Conservation (phyloP, 2,888 invertebrate genomes). For the Trichopoda pennipes region DNA sequence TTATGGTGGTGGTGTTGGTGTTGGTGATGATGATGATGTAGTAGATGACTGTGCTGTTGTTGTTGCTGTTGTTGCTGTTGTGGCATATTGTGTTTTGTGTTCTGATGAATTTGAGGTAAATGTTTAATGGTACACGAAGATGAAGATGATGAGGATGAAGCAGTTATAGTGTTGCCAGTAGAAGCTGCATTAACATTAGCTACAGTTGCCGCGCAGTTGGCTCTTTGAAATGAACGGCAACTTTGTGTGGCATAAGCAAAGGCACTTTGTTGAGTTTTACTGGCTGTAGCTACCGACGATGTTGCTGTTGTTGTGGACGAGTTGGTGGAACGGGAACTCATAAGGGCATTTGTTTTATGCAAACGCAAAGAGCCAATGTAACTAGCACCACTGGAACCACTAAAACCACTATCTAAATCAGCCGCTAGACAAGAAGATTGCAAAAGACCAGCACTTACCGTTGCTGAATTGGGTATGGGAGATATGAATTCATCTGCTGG, state of each 20-base stretch:
- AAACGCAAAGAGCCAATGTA: slow-evolving; percentile 87
- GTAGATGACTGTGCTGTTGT: slow-evolving; percentile 29
- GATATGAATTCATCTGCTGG: slow-evolving; percentile 83
- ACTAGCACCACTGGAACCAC: slow-evolving; percentile 91
- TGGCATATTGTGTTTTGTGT: slow-evolving; percentile 63
- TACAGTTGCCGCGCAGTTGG: slow-evolving; percentile 45
- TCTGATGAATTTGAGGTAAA: slow-evolving; percentile 67
- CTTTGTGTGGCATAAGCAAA: slow-evolving; percentile 76
- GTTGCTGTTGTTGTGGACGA: slow-evolving; percentile 68
- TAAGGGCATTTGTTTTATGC: slow-evolving; percentile 79
- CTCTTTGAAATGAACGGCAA: slow-evolving; percentile 79
- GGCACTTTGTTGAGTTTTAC: slow-evolving; percentile 69
- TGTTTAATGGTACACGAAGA: slow-evolving; percentile 59
- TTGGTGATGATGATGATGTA: slow-evolving; percentile 27
- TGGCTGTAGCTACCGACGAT: slow-evolving; percentile 33
- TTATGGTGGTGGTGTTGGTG: slow-evolving; percentile 46
- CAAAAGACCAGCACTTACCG: slow-evolving; percentile 80
- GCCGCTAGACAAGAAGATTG: slow-evolving; percentile 79
- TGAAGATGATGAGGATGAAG: slow-evolving; percentile 27
- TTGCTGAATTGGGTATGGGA: slow-evolving; percentile 75
- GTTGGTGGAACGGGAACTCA: slow-evolving; percentile 73
- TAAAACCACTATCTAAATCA: slow-evolving; percentile 91
- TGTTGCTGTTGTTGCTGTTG: slow-evolving; percentile 48
- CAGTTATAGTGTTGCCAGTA: slow-evolving; percentile 23
- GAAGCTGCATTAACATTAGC: slow-evolving; percentile 31